Base-by-base conservation (phyloP, 2,797 vertebrate species). In the Salarias fasciatus region DNA sequence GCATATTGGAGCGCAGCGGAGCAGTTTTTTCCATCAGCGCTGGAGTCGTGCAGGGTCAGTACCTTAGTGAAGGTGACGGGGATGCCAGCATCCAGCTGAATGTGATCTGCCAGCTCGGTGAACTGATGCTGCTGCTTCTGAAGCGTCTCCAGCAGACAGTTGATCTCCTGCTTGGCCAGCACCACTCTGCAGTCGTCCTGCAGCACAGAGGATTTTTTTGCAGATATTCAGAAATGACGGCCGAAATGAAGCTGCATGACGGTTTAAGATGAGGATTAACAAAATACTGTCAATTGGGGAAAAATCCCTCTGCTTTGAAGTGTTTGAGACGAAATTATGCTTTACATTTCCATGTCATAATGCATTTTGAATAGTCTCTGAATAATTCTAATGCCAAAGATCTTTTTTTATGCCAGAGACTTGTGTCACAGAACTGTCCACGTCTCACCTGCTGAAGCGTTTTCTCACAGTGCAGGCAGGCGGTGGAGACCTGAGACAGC, bases 51-150 rank as follows among this genome's bases (percentile, higher is more conserved):
- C 0, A 15, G 8, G 1, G 8, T 1, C 40, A 12, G 62, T 93
- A 99, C 97, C 95, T 99, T 99, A 8, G 97, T 99, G 91, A 99
- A 99, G 61, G 97, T 99, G 73, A 99, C 97, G n/a, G 97, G 97
- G 89, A 99, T 97, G 59, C 97, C 97, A 6, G 97, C 96, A 63
- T 99, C 97, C 86, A 98, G 86, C 69, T 98, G 97, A 40, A 98
- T 92, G 47, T 99, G 97, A 86, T 99, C 97, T 2, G 96, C 96
- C 83, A 99, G 91, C 72, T 99, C 97, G 2, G 96, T 98, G 84
- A 99, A 99, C 79, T 99, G 97, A 72, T 99, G 97, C 89, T 99
- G 97, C 84, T 98, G 97, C 80, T 99, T 99, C 89, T 99, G 97
- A 53, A 99, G 88, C 0, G 96, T 97, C 89, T 98, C 96, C 37